Evolutionary conservation across 2,888 invertebrate species (phyloP).

Genomic region (Drosophila pullipes): DNA sequence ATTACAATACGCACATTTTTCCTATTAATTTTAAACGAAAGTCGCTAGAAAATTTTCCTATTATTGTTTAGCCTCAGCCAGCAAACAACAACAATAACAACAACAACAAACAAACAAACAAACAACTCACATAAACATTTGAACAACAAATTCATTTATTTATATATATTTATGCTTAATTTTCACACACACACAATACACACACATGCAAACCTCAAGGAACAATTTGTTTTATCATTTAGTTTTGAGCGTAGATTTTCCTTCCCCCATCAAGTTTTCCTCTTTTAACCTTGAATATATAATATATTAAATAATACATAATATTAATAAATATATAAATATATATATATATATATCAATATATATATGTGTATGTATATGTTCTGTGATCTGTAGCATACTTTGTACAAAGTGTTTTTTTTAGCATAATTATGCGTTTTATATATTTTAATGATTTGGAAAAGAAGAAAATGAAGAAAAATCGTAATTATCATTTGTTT

Average conservation of each 20-base stretch:
- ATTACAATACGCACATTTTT: constrained; percentile 47
- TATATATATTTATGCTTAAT: constrained; percentile 58
- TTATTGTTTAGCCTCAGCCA: constrained; percentile 62
- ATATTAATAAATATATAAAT: constrained; percentile 60
- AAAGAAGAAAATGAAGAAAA: constrained; percentile 19
- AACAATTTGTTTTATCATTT: constrained; percentile 50
- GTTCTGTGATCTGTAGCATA: constrained; percentile 86
- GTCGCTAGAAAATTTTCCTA: constrained; percentile 70
- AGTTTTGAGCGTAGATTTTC: constrained; percentile 34
- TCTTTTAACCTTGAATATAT: constrained; percentile 58
- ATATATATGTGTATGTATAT: constrained; percentile 77
- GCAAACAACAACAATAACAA: constrained; percentile 24
- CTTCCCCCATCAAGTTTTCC: constrained; percentile 30
- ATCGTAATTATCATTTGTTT: constrained; percentile 24
- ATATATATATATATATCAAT: constrained; percentile 56
- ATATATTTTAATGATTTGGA: constrained; percentile 59
- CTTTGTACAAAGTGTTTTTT: constrained; percentile 85
- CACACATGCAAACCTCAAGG: constrained; percentile 59
- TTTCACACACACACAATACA: constrained; percentile 43
- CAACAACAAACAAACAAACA: constrained; percentile 21
- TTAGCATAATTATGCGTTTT: constrained; percentile 81
- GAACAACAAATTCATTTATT: constrained; percentile 69
- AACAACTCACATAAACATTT: constrained; percentile 47
- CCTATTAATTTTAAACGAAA: constrained; percentile 77
- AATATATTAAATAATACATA: constrained; percentile 57